Evolutionary conservation across 2,888 invertebrate genomes (phyloP).

Genomic region (Papilio protenor): DNA sequence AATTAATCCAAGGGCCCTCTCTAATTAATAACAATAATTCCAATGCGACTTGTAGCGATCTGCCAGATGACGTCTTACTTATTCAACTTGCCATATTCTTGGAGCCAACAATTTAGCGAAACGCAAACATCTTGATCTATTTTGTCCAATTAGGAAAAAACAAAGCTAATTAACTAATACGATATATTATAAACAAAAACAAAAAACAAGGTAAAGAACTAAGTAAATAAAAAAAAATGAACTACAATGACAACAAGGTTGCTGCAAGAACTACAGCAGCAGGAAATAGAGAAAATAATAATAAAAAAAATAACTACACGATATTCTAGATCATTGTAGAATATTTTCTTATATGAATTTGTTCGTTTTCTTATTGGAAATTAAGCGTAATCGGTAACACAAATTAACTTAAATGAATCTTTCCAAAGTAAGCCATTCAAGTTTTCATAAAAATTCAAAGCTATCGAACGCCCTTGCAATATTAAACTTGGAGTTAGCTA

Average conservation of each 20-base stretch:
- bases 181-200: no score
- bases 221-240: no score
- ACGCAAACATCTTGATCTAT: slow-evolving; percentile 8
- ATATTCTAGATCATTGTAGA: neutral
- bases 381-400: neutral
- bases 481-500: slow-evolving; percentile 2
- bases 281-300: no score
- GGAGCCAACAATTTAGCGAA: neutral
- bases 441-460: neutral
- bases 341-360: neutral
- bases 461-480: neutral
- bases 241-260: no score
- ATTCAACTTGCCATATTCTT: slow-evolving; percentile 31
- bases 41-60: slow-evolving; percentile 64
- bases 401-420: neutral
- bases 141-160: neutral
- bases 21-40: slow-evolving; percentile 84
- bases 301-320: neutral
- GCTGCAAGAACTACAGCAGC: no score
- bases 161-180: no score
- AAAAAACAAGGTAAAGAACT: no score
- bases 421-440: neutral
- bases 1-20: slow-evolving; percentile 79
- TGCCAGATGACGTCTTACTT: slow-evolving; percentile 74
- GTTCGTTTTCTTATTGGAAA: neutral